Conservation (phyloP, 1,140 invertebrate genomes). For the Drosophila trapezifrons region DNA sequence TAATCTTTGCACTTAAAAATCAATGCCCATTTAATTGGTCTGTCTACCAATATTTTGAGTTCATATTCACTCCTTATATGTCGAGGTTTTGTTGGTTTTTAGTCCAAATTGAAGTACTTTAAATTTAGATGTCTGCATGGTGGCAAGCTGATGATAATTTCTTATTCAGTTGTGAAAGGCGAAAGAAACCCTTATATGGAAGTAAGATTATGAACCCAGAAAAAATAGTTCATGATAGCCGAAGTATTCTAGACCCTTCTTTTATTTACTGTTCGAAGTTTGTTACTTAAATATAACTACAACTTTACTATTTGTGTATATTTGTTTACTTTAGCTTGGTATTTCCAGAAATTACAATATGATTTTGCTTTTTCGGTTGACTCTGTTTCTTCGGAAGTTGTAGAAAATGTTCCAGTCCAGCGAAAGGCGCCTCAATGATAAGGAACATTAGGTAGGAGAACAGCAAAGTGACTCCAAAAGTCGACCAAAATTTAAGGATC, state of each 20-base stretch:
- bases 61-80: not conserved
- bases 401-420: slow-evolving; percentile 7
- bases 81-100: not conserved
- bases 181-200: too few relatives aligned
- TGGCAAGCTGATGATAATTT: not conserved
- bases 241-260: too few relatives aligned
- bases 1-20: not conserved
- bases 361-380: too few relatives aligned
- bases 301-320: too few relatives aligned
- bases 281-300: too few relatives aligned
- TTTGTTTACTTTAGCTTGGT: too few relatives aligned
- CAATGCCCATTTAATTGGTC: slow-evolving; percentile 3
- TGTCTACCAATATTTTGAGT: not conserved
- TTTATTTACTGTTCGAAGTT: too few relatives aligned
- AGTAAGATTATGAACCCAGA: too few relatives aligned
- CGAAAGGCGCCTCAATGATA: slow-evolving; percentile 44
- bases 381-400: not conserved
- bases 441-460: slow-evolving; percentile 32
- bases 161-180: not conserved
- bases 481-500: slow-evolving; percentile 45
- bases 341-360: too few relatives aligned
- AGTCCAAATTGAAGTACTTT: not conserved
- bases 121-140: not conserved
- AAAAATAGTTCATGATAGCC: too few relatives aligned
- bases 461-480: slow-evolving; percentile 29